phyloP scores from a whole-genome alignment of 30 jellyfish, hydroid and myxozoan genomes.

The Catostylus mosaicus region DNA sequence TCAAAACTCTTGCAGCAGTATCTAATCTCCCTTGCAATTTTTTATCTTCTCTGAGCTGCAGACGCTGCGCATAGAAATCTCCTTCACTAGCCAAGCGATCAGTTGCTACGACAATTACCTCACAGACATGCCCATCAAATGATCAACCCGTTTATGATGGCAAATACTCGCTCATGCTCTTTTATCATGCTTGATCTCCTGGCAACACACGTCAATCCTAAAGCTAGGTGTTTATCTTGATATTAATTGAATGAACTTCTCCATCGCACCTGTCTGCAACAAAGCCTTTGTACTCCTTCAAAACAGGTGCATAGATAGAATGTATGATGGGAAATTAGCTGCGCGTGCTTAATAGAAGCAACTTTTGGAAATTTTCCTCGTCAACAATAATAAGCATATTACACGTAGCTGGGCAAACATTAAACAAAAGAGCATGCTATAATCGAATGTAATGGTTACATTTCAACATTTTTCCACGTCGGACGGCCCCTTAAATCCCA shows the following conservation, averaged over 20 bases:
- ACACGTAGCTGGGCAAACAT: neutral
- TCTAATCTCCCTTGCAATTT: no score
- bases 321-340: conserved; percentile 15
- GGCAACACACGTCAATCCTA: conserved; percentile 72
- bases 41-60: no score
- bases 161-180: conserved; percentile 43
- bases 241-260: conserved; percentile 45
- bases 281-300: conserved; percentile 25
- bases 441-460: neutral
- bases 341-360: conserved; percentile 7
- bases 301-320: conserved; percentile 62
- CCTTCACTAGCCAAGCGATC: neutral
- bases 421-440: neutral
- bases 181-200: conserved; percentile 41
- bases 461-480: neutral
- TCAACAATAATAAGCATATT: neutral
- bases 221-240: conserved; percentile 46
- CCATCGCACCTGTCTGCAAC: conserved; percentile 58
- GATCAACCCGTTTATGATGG: conserved; percentile 31
- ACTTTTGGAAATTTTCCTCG: conserved; percentile 24
- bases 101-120: neutral
- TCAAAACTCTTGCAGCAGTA: no score
- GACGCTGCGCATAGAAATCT: no score
- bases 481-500: neutral
- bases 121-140: conserved; percentile 12